Evolutionary conservation across 2,797 vertebrate genomes (phyloP).

Genomic region (Ibycter americanus): DNA sequence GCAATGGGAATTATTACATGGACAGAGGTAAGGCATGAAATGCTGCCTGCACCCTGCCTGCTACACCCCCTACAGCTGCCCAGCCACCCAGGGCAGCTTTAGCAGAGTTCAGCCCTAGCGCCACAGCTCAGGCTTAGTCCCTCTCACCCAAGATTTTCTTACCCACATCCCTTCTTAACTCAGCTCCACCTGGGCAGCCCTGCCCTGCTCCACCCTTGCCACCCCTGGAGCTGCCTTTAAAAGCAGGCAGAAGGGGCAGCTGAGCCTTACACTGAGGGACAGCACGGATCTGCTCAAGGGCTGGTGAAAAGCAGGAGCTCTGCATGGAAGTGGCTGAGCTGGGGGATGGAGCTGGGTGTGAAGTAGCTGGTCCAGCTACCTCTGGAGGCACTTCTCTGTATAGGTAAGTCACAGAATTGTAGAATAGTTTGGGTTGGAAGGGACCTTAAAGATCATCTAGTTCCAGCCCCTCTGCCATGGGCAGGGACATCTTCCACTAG

Average conservation of each 20-base stretch:
- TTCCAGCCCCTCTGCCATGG: too few relatives aligned
- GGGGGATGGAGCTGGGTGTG: not conserved
- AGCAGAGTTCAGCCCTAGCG: not conserved
- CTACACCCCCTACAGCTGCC: rapidly evolving
- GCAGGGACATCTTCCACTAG: too few relatives aligned
- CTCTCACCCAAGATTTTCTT: not conserved
- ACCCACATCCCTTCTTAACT: not conserved
- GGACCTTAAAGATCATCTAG: too few relatives aligned
- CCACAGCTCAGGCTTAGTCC: not conserved
- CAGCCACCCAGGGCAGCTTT: not conserved
- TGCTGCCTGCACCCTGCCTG: not conserved
- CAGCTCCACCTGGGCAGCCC: not conserved
- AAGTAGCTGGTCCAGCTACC: not conserved
- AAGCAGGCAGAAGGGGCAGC: not conserved
- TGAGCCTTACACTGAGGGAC: not conserved
- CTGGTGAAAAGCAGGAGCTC: not conserved
- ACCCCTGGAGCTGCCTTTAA: not conserved
- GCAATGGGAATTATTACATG: not conserved
- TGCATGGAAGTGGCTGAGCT: not conserved
- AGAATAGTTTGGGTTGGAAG: too few relatives aligned
- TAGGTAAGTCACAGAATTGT: too few relatives aligned
- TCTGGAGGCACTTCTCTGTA: not conserved
- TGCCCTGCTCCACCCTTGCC: not conserved
- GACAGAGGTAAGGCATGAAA: not conserved
- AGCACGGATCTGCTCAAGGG: not conserved